These are phyloP conservation scores for Callyntrura sp. DNA, from an alignment of 2,888 invertebrate genomes.

Conservation along the genomic window DNA sequence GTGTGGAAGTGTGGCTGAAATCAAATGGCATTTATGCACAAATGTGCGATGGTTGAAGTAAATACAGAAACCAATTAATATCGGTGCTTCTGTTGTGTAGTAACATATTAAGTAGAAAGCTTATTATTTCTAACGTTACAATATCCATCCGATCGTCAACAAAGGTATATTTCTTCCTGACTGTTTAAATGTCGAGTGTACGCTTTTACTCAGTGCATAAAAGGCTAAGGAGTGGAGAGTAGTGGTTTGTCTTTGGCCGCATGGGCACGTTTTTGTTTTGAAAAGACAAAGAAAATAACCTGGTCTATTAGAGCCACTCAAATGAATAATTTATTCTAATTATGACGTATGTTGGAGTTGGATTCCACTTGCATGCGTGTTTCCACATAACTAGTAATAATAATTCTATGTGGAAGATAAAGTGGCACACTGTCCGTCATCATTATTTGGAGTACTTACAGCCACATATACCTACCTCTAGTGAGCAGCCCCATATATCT, in stretches of 20 bases:
- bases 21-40: not conserved
- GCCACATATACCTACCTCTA: too few relatives aligned
- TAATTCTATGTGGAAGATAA: not conserved
- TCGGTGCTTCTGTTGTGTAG: not conserved
- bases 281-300: constrained; percentile 23
- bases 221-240: not conserved
- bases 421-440: not conserved
- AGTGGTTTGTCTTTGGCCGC: not conserved
- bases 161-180: not conserved
- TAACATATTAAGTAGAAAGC: not conserved
- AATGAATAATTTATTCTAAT: constrained; percentile 51
- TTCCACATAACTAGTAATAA: not conserved
- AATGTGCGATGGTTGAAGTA: too few relatives aligned
- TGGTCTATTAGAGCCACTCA: not conserved
- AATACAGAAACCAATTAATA: constrained; percentile 22
- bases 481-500: too few relatives aligned
- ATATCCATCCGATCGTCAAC: not conserved
- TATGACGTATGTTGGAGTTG: constrained; percentile 20
- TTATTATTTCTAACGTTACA: not conserved
- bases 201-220: not conserved
- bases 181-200: not conserved
- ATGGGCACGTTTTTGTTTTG: not conserved
- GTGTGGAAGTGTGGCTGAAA: not conserved
- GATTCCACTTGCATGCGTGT: not conserved
- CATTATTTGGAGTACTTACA: not conserved